Percentiles rank a stretch among this genome's conserved stretches.
Conservation (phyloP, 1,140 invertebrate species). For the Battus philenor region DNA sequence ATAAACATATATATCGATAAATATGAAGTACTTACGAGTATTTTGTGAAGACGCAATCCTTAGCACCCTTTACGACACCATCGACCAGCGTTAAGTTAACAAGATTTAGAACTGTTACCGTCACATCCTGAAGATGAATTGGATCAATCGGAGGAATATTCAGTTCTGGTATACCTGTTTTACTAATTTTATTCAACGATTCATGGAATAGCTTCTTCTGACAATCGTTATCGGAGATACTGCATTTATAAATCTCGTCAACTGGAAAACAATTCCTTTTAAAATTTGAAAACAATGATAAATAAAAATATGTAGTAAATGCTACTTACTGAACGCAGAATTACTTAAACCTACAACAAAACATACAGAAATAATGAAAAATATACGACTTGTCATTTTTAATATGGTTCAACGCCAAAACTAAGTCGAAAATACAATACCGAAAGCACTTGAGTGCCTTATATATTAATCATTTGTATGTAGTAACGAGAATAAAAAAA, state of each 20-base stretch:
- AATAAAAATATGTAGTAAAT: not conserved
- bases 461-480: no score
- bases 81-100: constrained; percentile 31
- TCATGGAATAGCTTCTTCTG: constrained; percentile 22
- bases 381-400: not conserved
- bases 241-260: constrained; percentile 37
- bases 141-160: constrained; percentile 44
- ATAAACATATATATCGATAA: no score
- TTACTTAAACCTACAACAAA: not conserved
- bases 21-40: constrained; percentile 37
- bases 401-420: not conserved
- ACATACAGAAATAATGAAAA: not conserved
- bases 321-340: constrained; percentile 3
- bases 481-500: no score
- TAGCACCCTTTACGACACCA: constrained; percentile 38
- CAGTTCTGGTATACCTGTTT: constrained; percentile 36
- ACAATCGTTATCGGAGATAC: constrained; percentile 32
- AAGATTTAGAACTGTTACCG: constrained; percentile 26
- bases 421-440: no score
- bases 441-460: no score
- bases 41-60: constrained; percentile 33
- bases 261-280: constrained; percentile 33
- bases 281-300: not conserved
- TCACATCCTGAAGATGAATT: constrained; percentile 26
- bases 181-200: constrained; percentile 23